Evolutionary conservation across 1,140 invertebrate species (phyloP), one percentile per base, ranked within the genome.

Genomic region (Brachystomella parvula): DNA sequence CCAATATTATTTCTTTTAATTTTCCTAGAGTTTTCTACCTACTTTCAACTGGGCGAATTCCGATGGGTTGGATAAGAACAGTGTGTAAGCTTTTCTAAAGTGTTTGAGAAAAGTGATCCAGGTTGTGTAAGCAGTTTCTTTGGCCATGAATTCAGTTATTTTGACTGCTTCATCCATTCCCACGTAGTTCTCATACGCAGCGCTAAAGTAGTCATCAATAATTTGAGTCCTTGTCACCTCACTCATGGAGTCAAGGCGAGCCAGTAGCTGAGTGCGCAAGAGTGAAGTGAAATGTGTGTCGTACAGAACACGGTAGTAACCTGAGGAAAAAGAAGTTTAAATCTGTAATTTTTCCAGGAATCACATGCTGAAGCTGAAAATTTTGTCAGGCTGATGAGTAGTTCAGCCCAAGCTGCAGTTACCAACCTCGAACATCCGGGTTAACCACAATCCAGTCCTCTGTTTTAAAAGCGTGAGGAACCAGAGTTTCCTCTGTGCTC

Each of bases 81-180:
- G 47, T 1, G 26, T 63, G 28, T 66, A 66, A 6, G 57, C 28
- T 28, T 64, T 70, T 47, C 62, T 47, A 28, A 70, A 30, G 44
- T 70, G 68, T n/a, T 31, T 64, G 19, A 82, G 76, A 0, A 82
- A 71, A 12, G 81, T 75, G 19, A 77, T 75, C 86, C 85, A 87
- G 0, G 84, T 83, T 6, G 82, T 75, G 35, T 81, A 83, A n/a
- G 84, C 81, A 19, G 76, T 77, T 68, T 87, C 85, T 1, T 79
- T 79, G 15, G 78, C 79, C 21, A 88, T 78, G 75, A 86, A 88
- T 31, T 80, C 80, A 19, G 84, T 82, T 2, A 87, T 76, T 3
- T 81, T 78, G 17, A 89, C 78, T 0, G 86, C 82, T 21, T 33
- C 57, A 9, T 64, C 47, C 17, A 71, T 56, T 53, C n/a, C 30